A percentile compares a stretch with the other conserved stretches of the same genome.
These are phyloP conservation scores for Xiphias gladius DNA, from an alignment of 2,113 vertebrate species.

Conservation along the genomic window DNA sequence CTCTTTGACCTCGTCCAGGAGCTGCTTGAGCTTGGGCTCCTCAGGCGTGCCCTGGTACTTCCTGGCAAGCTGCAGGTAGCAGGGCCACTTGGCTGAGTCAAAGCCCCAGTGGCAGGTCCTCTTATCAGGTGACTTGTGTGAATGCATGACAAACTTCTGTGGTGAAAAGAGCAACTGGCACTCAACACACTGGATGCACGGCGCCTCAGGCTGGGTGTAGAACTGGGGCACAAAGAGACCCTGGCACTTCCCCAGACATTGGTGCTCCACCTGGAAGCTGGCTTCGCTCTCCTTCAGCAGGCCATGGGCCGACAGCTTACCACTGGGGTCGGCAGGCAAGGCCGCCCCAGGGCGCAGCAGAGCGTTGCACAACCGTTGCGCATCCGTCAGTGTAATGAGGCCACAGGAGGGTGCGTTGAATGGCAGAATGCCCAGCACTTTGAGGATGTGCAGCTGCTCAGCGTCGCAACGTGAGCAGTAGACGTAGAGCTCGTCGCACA, in stretches of 20 bases:
- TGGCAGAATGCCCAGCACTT: conserved; percentile 96
- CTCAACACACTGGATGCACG: conserved; percentile 96
- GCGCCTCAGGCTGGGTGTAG: conserved; percentile 92
- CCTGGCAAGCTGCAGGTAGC: conserved; percentile 95
- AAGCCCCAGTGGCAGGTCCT: conserved; percentile 99
- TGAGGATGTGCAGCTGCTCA: conserved; percentile 97
- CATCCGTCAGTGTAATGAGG: conserved; percentile 96
- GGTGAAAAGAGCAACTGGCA: conserved; percentile 97
- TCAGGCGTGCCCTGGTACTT: conserved; percentile 91
- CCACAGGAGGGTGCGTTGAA: conserved; percentile 98
- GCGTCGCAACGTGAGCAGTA: conserved; percentile 97
- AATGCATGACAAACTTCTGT: conserved; percentile 99
- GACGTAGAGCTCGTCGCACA: conserved; percentile 97
- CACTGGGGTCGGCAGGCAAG: conserved; percentile 85
- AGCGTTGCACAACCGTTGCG: conserved; percentile 96
- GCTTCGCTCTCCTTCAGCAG: conserved; percentile 92
- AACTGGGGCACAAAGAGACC: conserved; percentile 96
- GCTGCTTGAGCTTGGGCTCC: conserved; percentile 89
- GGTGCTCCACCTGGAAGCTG: conserved; percentile 97
- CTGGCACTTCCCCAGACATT: conserved; percentile 98
- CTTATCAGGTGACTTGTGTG: conserved; percentile 96
- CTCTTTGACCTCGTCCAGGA: conserved; percentile 96
- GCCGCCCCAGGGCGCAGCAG: conserved; percentile 91
- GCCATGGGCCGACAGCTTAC: conserved; percentile 87
- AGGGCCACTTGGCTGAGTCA: conserved; percentile 97